Conservation (phyloP, 1,140 invertebrate genomes). For the Bactericera cockerelli region DNA sequence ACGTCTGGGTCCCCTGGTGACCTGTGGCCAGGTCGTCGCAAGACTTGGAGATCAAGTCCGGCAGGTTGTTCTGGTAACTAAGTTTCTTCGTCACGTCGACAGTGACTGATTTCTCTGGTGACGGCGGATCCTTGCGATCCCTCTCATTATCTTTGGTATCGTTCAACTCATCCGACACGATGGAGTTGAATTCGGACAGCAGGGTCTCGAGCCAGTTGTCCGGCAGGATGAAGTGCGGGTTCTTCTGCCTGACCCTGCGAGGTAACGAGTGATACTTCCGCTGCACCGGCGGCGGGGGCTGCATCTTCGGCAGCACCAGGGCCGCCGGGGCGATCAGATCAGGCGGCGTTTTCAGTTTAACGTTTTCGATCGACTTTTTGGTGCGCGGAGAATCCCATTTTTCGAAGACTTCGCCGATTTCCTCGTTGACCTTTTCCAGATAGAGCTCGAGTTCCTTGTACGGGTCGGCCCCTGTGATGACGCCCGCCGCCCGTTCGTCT, state of each 20-base stretch:
- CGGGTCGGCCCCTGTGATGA: slow-evolving; percentile 31
- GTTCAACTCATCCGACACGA: slow-evolving; percentile 31
- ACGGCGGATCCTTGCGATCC: slow-evolving; percentile 15
- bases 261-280: slow-evolving; percentile 7
- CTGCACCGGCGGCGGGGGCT: slow-evolving; percentile 8
- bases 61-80: slow-evolving; percentile 2
- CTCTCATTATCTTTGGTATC: no score
- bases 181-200: slow-evolving; percentile 31
- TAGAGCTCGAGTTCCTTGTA: slow-evolving; percentile 38
- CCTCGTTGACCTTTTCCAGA: slow-evolving; percentile 37
- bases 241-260: background rate
- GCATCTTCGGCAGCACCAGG: background rate
- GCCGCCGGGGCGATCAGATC: slow-evolving; percentile 14
- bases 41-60: background rate
- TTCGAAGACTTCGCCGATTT: slow-evolving; percentile 37
- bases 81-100: slow-evolving; percentile 15
- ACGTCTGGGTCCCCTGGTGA: slow-evolving; percentile 26
- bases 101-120: background rate
- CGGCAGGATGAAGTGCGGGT: slow-evolving; percentile 12
- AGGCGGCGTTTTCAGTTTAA: slow-evolving; percentile 7
- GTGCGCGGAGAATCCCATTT: slow-evolving; percentile 23
- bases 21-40: background rate
- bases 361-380: slow-evolving; percentile 9
- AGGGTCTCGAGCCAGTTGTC: slow-evolving; percentile 32
- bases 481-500: slow-evolving; percentile 22